Evolutionary conservation across 1,140 invertebrate species (phyloP), one percentile per base, ranked within the genome.

Genomic region (Dolichoris vasculosae): DNA sequence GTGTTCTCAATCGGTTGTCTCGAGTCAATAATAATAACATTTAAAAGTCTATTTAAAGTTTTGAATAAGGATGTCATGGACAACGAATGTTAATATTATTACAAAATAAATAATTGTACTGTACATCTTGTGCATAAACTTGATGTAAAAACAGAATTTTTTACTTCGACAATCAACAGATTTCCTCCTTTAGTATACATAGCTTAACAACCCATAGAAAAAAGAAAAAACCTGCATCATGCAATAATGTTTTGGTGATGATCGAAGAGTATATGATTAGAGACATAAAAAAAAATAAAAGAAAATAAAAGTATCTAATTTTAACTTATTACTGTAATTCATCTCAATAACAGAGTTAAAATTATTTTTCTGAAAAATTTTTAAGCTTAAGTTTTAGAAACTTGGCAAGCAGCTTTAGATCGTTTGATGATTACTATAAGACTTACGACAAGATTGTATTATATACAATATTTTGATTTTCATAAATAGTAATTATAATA

Each of bases 31-130:
- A 82, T 69, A 71, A 71, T 71, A 63, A 35, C n/a, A 71, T 46
- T 38, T 75, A 46, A 32, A 8, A 71, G 73, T 67, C n/a, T 23
- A 83, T 77, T 64, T 67, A 83, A 77, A 83, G 32, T 83, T 77
- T 51, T 26, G 23, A 43, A 30, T 67, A 40, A 43, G 40, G 26
- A 48, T 11, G 20, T 51, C 64, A 43, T 20, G 30, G 55, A 51
- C 43, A 4, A 26, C n/a, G 35, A 26, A 0, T 32, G 40, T 43
- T 73, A 73, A 43, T 38, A 43, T 73, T 38, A 43, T 13, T 15
- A 17, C 2, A 51, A 51, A 83, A 83, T 83, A 35, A 83, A 9
- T 51, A 82, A 73, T 82, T 7, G 38, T 8, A 11, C 59, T 1
- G n/a, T n/a, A 43, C 0, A 17, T 81, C 2, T 46, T 38, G 46